Conservation (phyloP, 2,113 vertebrate species). For the Albula goreensis region DNA sequence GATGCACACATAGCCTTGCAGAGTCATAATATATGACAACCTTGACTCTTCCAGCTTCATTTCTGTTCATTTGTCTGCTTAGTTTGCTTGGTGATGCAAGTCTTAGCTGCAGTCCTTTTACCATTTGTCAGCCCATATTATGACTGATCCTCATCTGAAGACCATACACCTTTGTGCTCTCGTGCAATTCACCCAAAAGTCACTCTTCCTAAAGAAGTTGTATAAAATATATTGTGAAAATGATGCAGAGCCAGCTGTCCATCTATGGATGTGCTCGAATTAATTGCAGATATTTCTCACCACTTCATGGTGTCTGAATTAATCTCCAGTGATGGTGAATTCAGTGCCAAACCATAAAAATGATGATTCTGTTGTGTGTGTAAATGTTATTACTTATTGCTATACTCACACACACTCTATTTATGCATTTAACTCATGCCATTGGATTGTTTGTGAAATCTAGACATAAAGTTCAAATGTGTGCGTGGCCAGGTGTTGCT, state of each 20-base stretch:
- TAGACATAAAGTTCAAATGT: too few relatives aligned
- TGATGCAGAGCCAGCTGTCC: not conserved
- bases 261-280: not conserved
- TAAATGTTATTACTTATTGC: too few relatives aligned
- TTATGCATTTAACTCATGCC: too few relatives aligned
- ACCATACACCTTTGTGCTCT: too few relatives aligned
- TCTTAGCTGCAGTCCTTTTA: not conserved
- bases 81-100: not conserved
- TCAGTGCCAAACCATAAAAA: not conserved
- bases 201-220: not conserved
- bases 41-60: not conserved
- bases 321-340: not conserved
- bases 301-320: too few relatives aligned
- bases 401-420: too few relatives aligned
- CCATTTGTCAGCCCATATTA: too few relatives aligned
- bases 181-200: not conserved
- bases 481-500: not conserved
- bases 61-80: not conserved
- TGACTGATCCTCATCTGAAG: too few relatives aligned
- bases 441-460: too few relatives aligned
- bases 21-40: not conserved
- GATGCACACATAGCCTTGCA: not conserved
- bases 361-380: not conserved
- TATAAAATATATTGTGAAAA: not conserved
- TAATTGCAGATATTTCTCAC: not conserved